Base-by-base conservation (phyloP, 2,888 invertebrate genomes). In the Campoplex capitator region DNA sequence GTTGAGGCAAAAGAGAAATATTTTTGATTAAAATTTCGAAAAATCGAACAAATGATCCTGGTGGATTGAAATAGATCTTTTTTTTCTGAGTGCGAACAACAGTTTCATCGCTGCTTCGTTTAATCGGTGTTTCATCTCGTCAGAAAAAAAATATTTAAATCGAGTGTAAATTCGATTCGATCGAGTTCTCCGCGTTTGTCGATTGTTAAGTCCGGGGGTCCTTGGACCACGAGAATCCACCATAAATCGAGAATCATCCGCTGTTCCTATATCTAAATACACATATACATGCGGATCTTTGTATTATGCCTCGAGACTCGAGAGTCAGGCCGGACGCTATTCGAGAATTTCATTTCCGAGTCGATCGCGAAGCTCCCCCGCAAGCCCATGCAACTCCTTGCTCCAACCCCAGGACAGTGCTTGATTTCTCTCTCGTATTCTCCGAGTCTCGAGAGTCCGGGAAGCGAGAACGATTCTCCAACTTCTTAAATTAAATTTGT, bases 401-500 rank as follows among this genome's bases (percentile, higher is more conserved):
- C 78, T 18, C 11, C 23, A 23, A 32, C 45, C 28, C 56, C 74
- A n/a, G 68, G 38, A 45, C 77, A 82, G 83, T 81, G 74, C 76
- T 84, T 84, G 77, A 75, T 74, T 74, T 73, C 74, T 51, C 54
- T 51, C 54, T 23, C 73, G 51, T 56, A 75, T 75, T 82, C 74
- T 68, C 70, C 54, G 2, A 23, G 62, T 23, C 68, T 18, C 45
- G 42, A 70, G 76, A 35, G 42, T 58, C 32, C 71, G 45, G 38
- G 38, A 48, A 18, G 58, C 23, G 32, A 11, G 70, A 80, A 32
- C 62, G 84, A 77, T 65, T 81, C 67, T 81, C 67, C 83, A 91
- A 90, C 89, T 91, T 91, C 89, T 90, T 88, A 89, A 91, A 91
- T 91, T 90, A 91, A 91, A 91, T 91, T 91, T 90, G 89, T 88